A percentile compares a stretch with the other conserved stretches of the same genome.
phyloP scores from a whole-genome alignment of 2,888 invertebrate genomes.

The Lasioglossum oenotherae region DNA sequence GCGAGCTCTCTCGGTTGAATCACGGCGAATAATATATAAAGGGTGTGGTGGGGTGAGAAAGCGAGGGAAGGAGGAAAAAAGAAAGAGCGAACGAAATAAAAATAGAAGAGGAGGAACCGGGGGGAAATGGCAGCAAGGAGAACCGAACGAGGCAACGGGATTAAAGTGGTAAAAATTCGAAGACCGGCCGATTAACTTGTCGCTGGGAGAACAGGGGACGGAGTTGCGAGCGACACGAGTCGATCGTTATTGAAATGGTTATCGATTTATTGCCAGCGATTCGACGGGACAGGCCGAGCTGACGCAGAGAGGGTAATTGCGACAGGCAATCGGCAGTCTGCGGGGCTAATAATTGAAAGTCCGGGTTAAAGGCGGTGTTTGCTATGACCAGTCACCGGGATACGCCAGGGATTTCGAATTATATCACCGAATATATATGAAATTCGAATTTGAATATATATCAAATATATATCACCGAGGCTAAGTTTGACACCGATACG shows the following conservation, averaged over 20 bases:
- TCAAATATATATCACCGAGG: too few species aligned
- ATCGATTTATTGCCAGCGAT: slow-evolving; percentile 75
- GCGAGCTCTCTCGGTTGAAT: neutral
- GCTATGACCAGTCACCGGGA: slow-evolving; percentile 63
- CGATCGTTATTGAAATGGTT: slow-evolving; percentile 77
- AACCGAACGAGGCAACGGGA: neutral
- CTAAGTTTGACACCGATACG: neutral
- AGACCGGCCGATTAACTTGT: slow-evolving; percentile 73
- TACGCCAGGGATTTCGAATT: slow-evolving; percentile 21
- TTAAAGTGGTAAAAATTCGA: slow-evolving; percentile 47
- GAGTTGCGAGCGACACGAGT: slow-evolving; percentile 73
- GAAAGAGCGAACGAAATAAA: slow-evolving; percentile 3
- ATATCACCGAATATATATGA: too few species aligned
- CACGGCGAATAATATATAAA: slow-evolving; percentile 1
- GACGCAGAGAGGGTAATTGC: slow-evolving; percentile 37
- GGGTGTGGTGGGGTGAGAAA: neutral
- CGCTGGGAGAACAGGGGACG: slow-evolving; percentile 70
- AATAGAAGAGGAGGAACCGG: slow-evolving; percentile 13
- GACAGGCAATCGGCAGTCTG: slow-evolving; percentile 47
- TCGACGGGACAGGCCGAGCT: slow-evolving; percentile 12
- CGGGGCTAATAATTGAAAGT: slow-evolving; percentile 77
- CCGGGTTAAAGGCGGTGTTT: slow-evolving; percentile 74
- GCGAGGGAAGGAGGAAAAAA: neutral
- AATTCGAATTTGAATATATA: too few species aligned
- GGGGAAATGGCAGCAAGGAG: neutral